Conservation (phyloP, 2,797 vertebrate species). For the Pipistrellus pygmaeus region DNA sequence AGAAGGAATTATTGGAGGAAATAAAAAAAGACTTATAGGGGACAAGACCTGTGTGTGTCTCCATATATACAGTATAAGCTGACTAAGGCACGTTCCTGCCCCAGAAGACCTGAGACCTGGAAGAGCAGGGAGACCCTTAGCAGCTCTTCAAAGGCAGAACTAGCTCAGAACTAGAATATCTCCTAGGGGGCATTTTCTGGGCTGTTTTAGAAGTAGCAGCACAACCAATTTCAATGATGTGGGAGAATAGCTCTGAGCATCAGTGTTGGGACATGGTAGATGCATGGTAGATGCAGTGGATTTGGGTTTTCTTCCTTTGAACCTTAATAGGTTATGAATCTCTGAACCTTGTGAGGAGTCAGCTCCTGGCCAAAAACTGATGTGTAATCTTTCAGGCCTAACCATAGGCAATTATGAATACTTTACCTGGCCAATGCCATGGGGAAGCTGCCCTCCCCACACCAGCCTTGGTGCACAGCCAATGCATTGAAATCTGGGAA, state of each 20-base stretch:
- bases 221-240: not conserved
- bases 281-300: not conserved
- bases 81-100: not conserved
- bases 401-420: not conserved
- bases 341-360: not conserved
- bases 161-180: not conserved
- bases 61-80: too few species aligned
- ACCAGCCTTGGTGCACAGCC: not conserved
- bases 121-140: not conserved
- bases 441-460: not conserved
- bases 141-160: not conserved
- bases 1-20: not conserved
- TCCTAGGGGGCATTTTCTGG: not conserved
- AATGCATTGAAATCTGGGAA: not conserved
- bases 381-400: not conserved
- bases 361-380: not conserved
- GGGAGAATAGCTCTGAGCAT: not conserved
- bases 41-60: not conserved
- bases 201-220: not conserved
- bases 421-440: not conserved
- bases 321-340: not conserved
- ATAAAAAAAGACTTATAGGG: not conserved
- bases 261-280: not conserved
- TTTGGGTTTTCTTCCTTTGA: not conserved
- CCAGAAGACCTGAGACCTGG: not conserved